Percentiles rank a stretch among this genome's conserved stretches.
Evolutionary conservation across 1,140 invertebrate genomes (phyloP).

Genomic region (Aculops lycopersici): DNA sequence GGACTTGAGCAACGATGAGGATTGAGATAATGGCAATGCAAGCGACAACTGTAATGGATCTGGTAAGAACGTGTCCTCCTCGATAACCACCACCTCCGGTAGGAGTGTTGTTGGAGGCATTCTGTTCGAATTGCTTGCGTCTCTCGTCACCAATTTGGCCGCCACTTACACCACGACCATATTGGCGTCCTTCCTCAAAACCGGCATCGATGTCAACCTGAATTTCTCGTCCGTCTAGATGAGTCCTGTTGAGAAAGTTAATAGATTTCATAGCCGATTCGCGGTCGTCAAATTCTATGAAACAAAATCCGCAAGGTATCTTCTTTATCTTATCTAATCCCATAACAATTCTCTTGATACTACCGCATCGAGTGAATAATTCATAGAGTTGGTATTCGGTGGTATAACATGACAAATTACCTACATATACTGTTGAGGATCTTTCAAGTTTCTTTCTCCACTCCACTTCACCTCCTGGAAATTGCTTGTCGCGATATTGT

Average conservation of each 20-base stretch:
- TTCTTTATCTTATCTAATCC: slow-evolving; percentile 90
- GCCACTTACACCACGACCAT: slow-evolving; percentile 84
- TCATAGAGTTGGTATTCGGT: slow-evolving; percentile 98
- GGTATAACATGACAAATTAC: slow-evolving; percentile 92
- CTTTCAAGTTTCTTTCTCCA: not conserved
- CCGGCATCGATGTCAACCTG: slow-evolving; percentile 97
- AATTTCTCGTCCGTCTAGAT: slow-evolving; percentile 82
- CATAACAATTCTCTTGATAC: slow-evolving; percentile 84
- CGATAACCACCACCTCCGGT: not conserved
- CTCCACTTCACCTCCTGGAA: not conserved
- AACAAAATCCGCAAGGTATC: slow-evolving; percentile 97
- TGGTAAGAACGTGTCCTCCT: too few relatives aligned
- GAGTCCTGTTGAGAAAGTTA: slow-evolving; percentile 81
- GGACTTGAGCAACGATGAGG: not conserved
- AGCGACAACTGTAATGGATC: not conserved
- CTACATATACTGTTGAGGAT: slow-evolving; percentile 52
- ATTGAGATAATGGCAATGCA: not conserved
- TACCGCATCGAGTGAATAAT: slow-evolving; percentile 75
- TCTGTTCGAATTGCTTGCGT: not conserved
- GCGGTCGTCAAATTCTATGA: slow-evolving; percentile 72
- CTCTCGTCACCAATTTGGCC: slow-evolving; percentile 86
- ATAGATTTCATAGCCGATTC: slow-evolving; percentile 68
- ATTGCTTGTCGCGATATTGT: not conserved
- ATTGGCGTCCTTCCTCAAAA: slow-evolving; percentile 89
- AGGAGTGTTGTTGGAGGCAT: too few relatives aligned